Evolutionary conservation across 92 coral and sea anemone species (phyloP).

Genomic region (Isaurus tuberculatus): DNA sequence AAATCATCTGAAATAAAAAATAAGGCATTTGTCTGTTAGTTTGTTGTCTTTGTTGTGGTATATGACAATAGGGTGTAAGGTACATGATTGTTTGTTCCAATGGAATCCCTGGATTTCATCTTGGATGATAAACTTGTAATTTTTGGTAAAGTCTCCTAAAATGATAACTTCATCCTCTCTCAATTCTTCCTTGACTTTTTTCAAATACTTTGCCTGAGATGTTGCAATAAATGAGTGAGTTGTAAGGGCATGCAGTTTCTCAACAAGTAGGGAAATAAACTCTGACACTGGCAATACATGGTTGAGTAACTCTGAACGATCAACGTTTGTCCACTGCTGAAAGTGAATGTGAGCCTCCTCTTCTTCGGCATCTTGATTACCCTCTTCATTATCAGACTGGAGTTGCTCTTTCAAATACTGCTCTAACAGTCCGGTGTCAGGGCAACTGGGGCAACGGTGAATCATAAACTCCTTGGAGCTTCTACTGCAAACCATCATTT

Average conservation of each 20-base stretch:
- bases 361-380: not conserved
- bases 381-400: not conserved
- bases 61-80: constrained; percentile 47
- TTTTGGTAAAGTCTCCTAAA: constrained; percentile 44
- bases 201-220: constrained; percentile 34
- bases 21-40: constrained; percentile 41
- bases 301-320: constrained; percentile 34
- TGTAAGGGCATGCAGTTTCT: not conserved
- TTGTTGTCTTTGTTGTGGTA: constrained; percentile 46
- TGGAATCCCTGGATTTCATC: constrained; percentile 47
- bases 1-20: constrained; percentile 53
- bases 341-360: constrained; percentile 15
- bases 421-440: not conserved
- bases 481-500: constrained; percentile 30
- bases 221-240: constrained; percentile 8
- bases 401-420: constrained; percentile 13
- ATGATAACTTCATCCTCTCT: constrained; percentile 38
- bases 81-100: constrained; percentile 54
- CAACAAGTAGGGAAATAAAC: constrained; percentile 20
- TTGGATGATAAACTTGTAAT: constrained; percentile 35
- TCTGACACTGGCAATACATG: constrained; percentile 26
- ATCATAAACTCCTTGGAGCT: constrained; percentile 24
- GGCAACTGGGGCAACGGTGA: constrained; percentile 14
- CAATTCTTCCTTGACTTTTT: constrained; percentile 35
- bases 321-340: constrained; percentile 40